Evolutionary conservation across 2,113 vertebrate genomes (phyloP), one percentile per base, ranked within the genome.

Genomic region (Alligator mississippiensis): DNA sequence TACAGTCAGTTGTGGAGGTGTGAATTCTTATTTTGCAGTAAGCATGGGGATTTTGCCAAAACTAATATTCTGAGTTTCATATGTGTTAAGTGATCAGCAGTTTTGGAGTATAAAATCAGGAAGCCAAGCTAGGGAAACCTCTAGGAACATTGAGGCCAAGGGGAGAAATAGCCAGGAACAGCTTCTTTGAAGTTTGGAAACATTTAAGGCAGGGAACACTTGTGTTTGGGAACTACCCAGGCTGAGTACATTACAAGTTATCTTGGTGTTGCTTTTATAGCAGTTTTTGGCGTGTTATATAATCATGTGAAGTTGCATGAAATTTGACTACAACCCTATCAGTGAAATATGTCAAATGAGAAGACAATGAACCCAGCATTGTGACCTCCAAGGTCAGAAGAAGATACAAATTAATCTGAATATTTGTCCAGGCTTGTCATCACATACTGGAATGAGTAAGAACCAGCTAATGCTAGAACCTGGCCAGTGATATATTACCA

Each of bases 1-100:
- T 85, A 82, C 85, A 76, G 78, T 88, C 95, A 91, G 87, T 91
- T 88, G 79, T 76, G 24, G 58, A 95, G 94, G 92, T 96, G 96
- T 96, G 95, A 97, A 93, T 97, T 97, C 90, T 93, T 93, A 96
- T 93, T 97, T 97, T 93, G 93, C 81, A 93, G 91, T 85, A 82
- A 91, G 60, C 87, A 75, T 78, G 88, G 80, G 81, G 80, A 94
- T 72, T 61, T 93, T 95, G 95, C 96, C 97, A 97, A 97, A 94
- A 82, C 24, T 95, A 97, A 97, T 95, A 97, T 93, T 94, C 95
- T 93, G 81, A 87, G 86, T 59, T 95, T 89, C 94, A 90, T 81
- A 93, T 94, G 97, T 92, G 91, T 84, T 93, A 94, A 93, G 87
- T 75, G 96, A 94, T 93, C 1, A 0, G 78, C 77, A 93, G 4